Base-by-base conservation (phyloP, 1,140 invertebrate genomes). In the Pseudomyrmex cubaensis region DNA sequence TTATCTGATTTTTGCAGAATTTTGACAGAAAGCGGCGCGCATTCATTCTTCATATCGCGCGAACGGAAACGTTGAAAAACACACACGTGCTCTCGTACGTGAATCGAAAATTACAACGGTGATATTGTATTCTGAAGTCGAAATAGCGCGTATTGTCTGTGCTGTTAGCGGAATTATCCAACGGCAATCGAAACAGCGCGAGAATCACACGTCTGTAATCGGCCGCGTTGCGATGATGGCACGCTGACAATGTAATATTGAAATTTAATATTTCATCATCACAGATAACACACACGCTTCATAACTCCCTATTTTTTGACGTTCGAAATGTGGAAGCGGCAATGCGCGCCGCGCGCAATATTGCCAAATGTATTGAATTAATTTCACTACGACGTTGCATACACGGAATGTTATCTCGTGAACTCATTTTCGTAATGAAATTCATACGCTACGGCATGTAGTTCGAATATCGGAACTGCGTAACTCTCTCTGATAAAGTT, bases 241-340 rank as follows among this genome's bases (percentile, higher is more conserved):
- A 62, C 20, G 76, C 25, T 13, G 59, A 56, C 75, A 82, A 82
- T 82, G 44, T 74, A 20, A 75, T 62, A 62, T 75, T 17, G 48
- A 59, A 63, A 82, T 74, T 82, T 73, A 75, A 73, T 75, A 75
- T 82, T 75, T 82, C 59, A 54, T 20, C 67, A 61, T 82, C 78
- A 35, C 35, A 56, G 78, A 74, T 57, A 25, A 25, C 25, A 54
- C 72, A 44, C 72, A 44, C 70, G 78, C 17, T 22, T 54, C n/a
- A 50, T 72, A 72, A 80, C 59, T 59, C 12, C 44, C 35, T 61
- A 48, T 72, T 80, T 69, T 72, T 72, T 44, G 56, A 46, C 25
- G 44, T 1, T 63, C 8, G 15, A 54, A 63, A 63, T 64, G 56
- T 56, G 48, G 48, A 52, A 15, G 35, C 57, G 13, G 4, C n/a